Conservation (phyloP, 2,113 vertebrate species). For the Mastomys natalensis region DNA sequence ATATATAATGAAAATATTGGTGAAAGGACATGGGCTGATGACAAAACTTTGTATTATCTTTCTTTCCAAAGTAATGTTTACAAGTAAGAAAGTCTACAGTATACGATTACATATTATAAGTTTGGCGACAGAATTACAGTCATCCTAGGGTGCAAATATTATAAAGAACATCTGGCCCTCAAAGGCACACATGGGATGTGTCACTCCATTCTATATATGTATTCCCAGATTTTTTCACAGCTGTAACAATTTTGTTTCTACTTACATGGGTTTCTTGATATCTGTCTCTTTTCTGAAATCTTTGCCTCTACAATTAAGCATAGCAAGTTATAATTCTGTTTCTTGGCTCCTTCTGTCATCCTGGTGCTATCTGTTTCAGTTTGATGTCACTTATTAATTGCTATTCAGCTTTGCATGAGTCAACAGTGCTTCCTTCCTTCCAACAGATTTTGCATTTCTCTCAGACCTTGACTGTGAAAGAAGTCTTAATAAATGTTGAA, state of each 20-base stretch:
- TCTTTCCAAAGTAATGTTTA: neutral
- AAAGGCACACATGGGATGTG: neutral
- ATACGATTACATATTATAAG: neutral
- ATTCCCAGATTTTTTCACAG: neutral
- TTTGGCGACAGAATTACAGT: neutral
- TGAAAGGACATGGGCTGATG: neutral
- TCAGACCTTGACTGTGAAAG: neutral
- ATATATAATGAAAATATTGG: conserved; percentile 3
- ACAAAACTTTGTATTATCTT: neutral
- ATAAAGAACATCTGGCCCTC: neutral
- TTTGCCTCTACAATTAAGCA: neutral
- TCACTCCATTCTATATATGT: neutral
- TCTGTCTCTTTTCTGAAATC: neutral
- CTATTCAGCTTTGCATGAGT: neutral
- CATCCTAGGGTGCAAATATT: neutral
- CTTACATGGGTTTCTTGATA: conserved; percentile 38
- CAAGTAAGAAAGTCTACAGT: neutral
- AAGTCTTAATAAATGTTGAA: neutral
- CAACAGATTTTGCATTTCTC: neutral
- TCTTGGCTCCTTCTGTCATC: neutral
- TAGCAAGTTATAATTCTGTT: neutral
- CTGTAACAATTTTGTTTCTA: neutral
- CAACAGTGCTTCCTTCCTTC: neutral
- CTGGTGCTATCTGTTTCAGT: neutral
- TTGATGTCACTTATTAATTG: conserved; percentile 2